Percentiles rank a stretch among this genome's conserved stretches.
These are phyloP conservation scores for Leuciscus idus DNA, from an alignment of 2,113 vertebrate genomes.

Conservation along the genomic window DNA sequence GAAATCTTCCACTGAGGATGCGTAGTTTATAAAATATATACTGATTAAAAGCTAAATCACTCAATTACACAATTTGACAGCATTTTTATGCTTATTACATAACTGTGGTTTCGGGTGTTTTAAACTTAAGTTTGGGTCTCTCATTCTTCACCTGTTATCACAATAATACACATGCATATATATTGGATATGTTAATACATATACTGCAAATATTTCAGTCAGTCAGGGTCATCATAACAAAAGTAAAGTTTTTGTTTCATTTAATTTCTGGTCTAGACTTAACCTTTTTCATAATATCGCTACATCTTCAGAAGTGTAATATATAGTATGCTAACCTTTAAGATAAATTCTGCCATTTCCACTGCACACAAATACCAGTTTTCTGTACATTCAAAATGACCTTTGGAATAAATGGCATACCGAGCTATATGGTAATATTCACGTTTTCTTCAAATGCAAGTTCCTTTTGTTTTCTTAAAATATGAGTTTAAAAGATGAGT, in stretches of 20 bases:
- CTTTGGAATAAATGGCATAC: slow-evolving; percentile 68
- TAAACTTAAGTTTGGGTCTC: neutral
- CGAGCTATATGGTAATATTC: slow-evolving; percentile 9
- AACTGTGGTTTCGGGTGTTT: neutral
- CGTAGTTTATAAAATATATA: neutral
- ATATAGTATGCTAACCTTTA: slow-evolving; percentile 71
- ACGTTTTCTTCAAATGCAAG: slow-evolving; percentile 10
- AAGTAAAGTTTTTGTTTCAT: slow-evolving; percentile 16
- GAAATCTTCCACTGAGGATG: neutral
- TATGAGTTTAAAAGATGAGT: neutral
- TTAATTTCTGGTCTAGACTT: slow-evolving; percentile 51
- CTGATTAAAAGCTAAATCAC: neutral
- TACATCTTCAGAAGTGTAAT: slow-evolving; percentile 50
- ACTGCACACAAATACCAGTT: slow-evolving; percentile 51
- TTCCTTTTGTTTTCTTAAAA: slow-evolving; percentile 38
- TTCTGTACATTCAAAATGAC: slow-evolving; percentile 63
- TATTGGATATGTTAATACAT: neutral
- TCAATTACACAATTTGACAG: neutral
- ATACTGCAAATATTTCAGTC: neutral
- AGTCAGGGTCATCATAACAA: slow-evolving; percentile 7
- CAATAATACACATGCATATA: neutral
- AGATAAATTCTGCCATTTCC: slow-evolving; percentile 60
- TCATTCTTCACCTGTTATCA: neutral
- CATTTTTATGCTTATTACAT: neutral
- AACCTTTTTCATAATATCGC: slow-evolving; percentile 54